Base-by-base conservation (phyloP, 2,113 vertebrate species). In the Eulacestoma nigropectus region DNA sequence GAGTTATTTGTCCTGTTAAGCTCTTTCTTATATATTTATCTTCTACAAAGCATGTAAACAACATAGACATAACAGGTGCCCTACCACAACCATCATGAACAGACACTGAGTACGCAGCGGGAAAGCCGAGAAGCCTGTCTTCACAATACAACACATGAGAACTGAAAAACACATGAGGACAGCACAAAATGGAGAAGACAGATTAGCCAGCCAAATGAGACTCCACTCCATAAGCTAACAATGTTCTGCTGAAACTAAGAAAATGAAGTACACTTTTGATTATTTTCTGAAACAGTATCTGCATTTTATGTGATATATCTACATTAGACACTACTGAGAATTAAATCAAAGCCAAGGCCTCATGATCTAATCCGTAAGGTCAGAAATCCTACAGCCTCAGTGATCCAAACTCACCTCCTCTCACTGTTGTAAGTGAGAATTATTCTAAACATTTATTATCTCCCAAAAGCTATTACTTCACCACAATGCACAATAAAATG, bases 31-130 rank as follows among this genome's bases (percentile, higher is more conserved):
- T 0, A 37, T 4, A 4, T 49, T 69, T 35, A 29, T 26, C 27
- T 72, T 53, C 49, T 23, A 72, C 19, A 62, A 68, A 68, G 47
- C 14, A 60, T 2, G 44, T 1, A 56, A 27, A 7, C 5, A 33
- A 22, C 44, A 39, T 0, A n/a, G 1, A 89, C 15, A 1, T 23
- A 68, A 74, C 42, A 64, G 22, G 16, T 41, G 9, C 64, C 56
- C 27, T 46, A 15, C 9, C 8, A 62, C 7, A 76, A 23, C 23
- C 22, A 39, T 2, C 39, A 47, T 0, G 14, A 57, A 67, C 68
- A 32, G 60, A 59, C 10, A 32, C 25, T 0, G 0, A 63, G 42
- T 1, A 16, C 41, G 59, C 21, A 7, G 44, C 6, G 2, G 27
- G 49, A 75, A 93, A 64, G n/a, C 13, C 0, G 1, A 94, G 76